Evolutionary conservation across 2,113 vertebrate genomes (phyloP).

Genomic region (Pica pica): DNA sequence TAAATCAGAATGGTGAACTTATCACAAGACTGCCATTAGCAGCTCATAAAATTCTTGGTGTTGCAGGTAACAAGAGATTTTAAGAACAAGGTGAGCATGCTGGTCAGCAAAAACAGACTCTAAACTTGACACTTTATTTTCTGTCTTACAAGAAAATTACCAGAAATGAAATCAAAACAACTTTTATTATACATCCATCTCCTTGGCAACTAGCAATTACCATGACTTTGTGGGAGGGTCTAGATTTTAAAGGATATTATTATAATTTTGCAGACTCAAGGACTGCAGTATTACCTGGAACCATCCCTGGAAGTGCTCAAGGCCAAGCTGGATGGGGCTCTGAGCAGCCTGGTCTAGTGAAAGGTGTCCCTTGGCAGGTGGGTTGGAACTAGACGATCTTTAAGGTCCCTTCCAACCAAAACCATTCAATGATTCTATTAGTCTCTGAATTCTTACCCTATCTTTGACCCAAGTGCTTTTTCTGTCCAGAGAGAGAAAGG

Average conservation of each 20-base stretch:
- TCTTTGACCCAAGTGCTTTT: neutral
- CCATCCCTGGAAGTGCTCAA: neutral
- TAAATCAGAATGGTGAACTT: slow-evolving; percentile 58
- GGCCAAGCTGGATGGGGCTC: neutral
- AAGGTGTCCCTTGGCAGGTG: neutral
- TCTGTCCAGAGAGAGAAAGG: neutral
- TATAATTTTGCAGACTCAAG: neutral
- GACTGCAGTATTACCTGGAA: neutral
- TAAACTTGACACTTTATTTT: neutral
- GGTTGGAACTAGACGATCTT: neutral
- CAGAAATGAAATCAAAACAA: neutral
- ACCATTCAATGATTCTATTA: neutral
- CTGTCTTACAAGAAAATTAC: neutral
- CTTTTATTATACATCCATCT: neutral
- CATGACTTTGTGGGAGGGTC: neutral
- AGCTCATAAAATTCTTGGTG: slow-evolving; percentile 20
- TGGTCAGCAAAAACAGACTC: neutral
- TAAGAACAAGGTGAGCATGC: neutral
- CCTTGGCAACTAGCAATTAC: neutral
- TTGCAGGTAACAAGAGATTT: neutral
- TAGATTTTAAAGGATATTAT: neutral
- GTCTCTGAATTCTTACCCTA: neutral
- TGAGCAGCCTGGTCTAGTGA: neutral
- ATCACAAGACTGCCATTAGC: slow-evolving; percentile 2
- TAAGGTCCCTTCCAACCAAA: neutral